Evolutionary conservation across 1,140 invertebrate genomes (phyloP).

Genomic region (Heliothis subflexa): DNA sequence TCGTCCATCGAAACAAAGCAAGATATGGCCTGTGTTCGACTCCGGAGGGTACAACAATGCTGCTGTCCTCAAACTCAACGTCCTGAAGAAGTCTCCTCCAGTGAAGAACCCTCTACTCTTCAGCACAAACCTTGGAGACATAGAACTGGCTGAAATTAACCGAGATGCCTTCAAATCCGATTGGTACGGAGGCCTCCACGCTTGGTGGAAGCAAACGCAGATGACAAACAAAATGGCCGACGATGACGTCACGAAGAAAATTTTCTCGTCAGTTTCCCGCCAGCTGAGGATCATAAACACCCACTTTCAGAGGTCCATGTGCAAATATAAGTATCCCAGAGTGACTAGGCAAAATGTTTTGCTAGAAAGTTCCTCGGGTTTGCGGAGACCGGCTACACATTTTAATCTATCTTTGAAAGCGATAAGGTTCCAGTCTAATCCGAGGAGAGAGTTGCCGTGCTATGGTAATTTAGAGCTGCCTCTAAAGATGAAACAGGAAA

Average conservation of each 20-base stretch:
- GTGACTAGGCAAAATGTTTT: constrained; percentile 81
- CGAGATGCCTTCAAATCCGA: constrained; percentile 57
- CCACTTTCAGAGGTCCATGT: constrained; percentile 78
- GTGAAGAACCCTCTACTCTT: constrained; percentile 70
- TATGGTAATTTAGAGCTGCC: constrained; percentile 84
- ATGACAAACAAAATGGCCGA: constrained; percentile 67
- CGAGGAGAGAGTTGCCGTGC: constrained; percentile 80
- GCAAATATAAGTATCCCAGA: constrained; percentile 81
- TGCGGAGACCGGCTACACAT: constrained; percentile 68
- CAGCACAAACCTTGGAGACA: constrained; percentile 45
- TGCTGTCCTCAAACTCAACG: constrained; percentile 66
- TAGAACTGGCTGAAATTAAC: constrained; percentile 49
- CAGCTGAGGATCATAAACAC: constrained; percentile 81
- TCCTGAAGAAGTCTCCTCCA: constrained; percentile 62
- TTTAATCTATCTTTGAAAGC: constrained; percentile 73
- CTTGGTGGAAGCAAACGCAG: constrained; percentile 74
- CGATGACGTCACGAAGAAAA: constrained; percentile 72
- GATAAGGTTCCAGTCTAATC: constrained; percentile 77
- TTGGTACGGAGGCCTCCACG: constrained; percentile 71
- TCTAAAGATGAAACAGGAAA: constrained; percentile 81
- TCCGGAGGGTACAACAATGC: constrained; percentile 83
- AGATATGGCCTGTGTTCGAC: constrained; percentile 84
- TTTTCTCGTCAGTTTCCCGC: constrained; percentile 80
- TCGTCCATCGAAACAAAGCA: constrained; percentile 75
- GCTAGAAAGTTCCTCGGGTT: constrained; percentile 64